These are phyloP conservation scores for Odontesthes bonariensis DNA, from an alignment of 2,113 vertebrate species.

Conservation along the genomic window DNA sequence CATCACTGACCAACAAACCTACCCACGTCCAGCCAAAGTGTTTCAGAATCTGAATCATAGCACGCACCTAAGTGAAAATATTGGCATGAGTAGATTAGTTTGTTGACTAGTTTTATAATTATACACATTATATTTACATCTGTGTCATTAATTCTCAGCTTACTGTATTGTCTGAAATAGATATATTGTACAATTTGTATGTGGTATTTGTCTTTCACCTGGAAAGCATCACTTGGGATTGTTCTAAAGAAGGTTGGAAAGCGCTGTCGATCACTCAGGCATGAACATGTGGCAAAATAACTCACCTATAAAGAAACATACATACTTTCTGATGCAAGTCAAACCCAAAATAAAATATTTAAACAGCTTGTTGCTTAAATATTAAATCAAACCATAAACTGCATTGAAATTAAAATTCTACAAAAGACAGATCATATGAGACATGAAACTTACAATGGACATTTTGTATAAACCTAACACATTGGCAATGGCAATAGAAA, in stretches of 20 bases:
- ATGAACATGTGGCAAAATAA: constrained; percentile 61
- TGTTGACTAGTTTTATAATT: background rate
- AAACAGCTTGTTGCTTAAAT: no score
- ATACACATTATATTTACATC: no score
- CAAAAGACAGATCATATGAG: background rate
- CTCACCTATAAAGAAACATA: constrained; percentile 42
- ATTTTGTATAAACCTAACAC: constrained; percentile 64
- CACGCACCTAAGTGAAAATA: constrained; percentile 16
- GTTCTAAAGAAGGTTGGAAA: constrained; percentile 59
- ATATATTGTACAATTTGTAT: background rate
- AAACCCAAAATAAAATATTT: background rate
- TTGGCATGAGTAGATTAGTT: background rate
- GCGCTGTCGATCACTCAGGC: constrained; percentile 52
- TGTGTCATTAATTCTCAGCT: background rate
- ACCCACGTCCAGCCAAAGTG: constrained; percentile 45
- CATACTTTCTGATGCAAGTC: background rate
- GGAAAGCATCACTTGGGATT: constrained; percentile 46
- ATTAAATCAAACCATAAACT: no score
- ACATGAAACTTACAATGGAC: constrained; percentile 54
- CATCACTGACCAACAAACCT: constrained; percentile 56
- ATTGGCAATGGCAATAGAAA: constrained; percentile 62
- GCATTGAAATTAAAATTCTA: background rate
- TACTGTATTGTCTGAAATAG: background rate
- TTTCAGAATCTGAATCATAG: constrained; percentile 47
- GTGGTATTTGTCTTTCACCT: constrained; percentile 26